phyloP scores from a whole-genome alignment of 2,888 invertebrate genomes.

The Nymphalis c-album region DNA sequence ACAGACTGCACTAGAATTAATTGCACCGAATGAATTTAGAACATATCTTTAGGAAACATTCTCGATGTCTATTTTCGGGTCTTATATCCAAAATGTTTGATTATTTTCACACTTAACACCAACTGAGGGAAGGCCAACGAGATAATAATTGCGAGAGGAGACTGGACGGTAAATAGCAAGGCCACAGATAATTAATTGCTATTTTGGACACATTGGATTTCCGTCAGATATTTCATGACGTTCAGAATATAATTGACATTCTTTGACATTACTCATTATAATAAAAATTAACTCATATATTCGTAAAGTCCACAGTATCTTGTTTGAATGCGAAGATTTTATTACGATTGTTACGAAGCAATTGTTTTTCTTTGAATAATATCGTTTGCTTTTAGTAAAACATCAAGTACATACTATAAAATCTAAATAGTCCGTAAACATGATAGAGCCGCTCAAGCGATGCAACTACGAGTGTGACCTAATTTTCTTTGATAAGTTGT shows the following conservation, averaged over 20 bases:
- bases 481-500: conserved; percentile 32
- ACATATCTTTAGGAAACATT: too few species aligned
- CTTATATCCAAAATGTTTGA: background rate
- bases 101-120: conserved; percentile 38
- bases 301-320: too few species aligned
- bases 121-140: conserved; percentile 43
- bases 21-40: too few species aligned
- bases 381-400: too few species aligned
- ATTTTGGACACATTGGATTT: conserved; percentile 37
- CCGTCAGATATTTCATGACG: conserved; percentile 19
- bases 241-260: conserved; percentile 8
- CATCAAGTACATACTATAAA: background rate
- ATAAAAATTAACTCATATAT: background rate
- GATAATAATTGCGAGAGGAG: conserved; percentile 40
- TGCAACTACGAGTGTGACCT: conserved; percentile 33
- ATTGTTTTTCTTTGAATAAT: too few species aligned
- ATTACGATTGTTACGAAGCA: too few species aligned
- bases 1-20: too few species aligned
- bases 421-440: conserved; percentile 8
- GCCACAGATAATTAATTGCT: conserved; percentile 39
- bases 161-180: conserved; percentile 42
- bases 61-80: background rate
- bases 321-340: too few species aligned
- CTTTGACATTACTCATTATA: background rate
- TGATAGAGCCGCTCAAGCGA: background rate